Percentiles rank a stretch among this genome's conserved stretches.
Evolutionary conservation across 1,140 invertebrate genomes (phyloP).

Genomic region (Micrasema longulum): DNA sequence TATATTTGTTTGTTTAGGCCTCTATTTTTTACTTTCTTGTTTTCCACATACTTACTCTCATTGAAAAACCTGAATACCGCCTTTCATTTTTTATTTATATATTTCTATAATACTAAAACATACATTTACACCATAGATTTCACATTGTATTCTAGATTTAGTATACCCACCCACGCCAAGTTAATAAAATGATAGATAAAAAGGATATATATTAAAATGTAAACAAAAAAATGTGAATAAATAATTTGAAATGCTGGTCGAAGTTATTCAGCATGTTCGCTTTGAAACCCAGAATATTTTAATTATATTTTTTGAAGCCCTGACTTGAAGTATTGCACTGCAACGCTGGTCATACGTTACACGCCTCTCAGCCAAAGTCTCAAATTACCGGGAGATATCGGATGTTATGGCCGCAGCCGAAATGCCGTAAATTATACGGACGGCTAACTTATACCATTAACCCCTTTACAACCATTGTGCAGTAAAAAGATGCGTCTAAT

Average conservation of each 20-base stretch:
- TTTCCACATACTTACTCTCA: too few species aligned
- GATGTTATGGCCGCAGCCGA: conserved; percentile 36
- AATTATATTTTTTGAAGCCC: conserved; percentile 12
- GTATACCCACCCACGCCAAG: too few species aligned
- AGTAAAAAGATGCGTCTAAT: conserved; percentile 1
- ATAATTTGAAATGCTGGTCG: neutral
- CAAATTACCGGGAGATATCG: conserved; percentile 39
- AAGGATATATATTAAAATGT: neutral
- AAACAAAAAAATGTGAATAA: too few species aligned
- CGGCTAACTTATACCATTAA: conserved; percentile 32
- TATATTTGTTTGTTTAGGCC: too few species aligned
- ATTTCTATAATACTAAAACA: too few species aligned
- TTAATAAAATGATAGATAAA: too few species aligned
- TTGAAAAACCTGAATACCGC: too few species aligned
- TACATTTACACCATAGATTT: too few species aligned
- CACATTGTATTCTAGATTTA: too few species aligned
- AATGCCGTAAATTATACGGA: conserved; percentile 34
- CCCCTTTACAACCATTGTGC: conserved; percentile 20
- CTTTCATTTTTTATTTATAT: too few species aligned
- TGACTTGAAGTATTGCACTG: conserved; percentile 21
- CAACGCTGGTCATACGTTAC: conserved; percentile 34
- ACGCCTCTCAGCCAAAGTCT: conserved; percentile 40
- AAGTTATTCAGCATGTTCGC: neutral
- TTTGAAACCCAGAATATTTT: too few species aligned
- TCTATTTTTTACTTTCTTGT: too few species aligned